Percentiles rank a stretch among this genome's conserved stretches.
These are phyloP conservation scores for Gari tellinella DNA, from an alignment of 2,888 invertebrate species.

Conservation along the genomic window DNA sequence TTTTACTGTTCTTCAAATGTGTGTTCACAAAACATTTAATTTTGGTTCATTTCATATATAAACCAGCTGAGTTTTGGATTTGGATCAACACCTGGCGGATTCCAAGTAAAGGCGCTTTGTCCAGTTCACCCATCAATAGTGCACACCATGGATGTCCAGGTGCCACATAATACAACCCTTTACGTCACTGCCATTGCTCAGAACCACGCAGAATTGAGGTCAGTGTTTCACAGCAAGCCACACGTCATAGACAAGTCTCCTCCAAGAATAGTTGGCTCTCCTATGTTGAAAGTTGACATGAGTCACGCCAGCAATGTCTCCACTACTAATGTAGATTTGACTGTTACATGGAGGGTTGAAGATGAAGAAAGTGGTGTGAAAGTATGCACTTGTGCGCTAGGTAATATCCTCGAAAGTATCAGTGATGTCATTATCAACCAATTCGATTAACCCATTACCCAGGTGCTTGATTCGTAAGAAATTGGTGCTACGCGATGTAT, in stretches of 20 bases:
- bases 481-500: too few species aligned
- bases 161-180: constrained; percentile 51
- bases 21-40: too few species aligned
- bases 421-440: too few species aligned
- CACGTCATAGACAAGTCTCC: constrained; percentile 59
- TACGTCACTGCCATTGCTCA: constrained; percentile 55
- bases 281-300: too few species aligned
- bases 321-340: neutral
- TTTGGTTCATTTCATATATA: neutral
- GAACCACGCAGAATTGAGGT: constrained; percentile 59
- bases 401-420: too few species aligned
- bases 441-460: too few species aligned
- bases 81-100: constrained; percentile 54
- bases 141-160: constrained; percentile 26
- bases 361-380: constrained; percentile 37
- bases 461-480: too few species aligned
- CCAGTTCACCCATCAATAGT: constrained; percentile 24
- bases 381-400: constrained; percentile 29
- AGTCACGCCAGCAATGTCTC: neutral
- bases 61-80: constrained; percentile 36
- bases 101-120: constrained; percentile 49
- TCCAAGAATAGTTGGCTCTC: constrained; percentile 31
- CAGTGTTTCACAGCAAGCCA: constrained; percentile 44
- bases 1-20: too few species aligned
- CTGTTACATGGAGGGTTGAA: constrained; percentile 22